Base-by-base conservation (phyloP, 1,140 invertebrate genomes). In the Pemphigus obesinymphae region DNA sequence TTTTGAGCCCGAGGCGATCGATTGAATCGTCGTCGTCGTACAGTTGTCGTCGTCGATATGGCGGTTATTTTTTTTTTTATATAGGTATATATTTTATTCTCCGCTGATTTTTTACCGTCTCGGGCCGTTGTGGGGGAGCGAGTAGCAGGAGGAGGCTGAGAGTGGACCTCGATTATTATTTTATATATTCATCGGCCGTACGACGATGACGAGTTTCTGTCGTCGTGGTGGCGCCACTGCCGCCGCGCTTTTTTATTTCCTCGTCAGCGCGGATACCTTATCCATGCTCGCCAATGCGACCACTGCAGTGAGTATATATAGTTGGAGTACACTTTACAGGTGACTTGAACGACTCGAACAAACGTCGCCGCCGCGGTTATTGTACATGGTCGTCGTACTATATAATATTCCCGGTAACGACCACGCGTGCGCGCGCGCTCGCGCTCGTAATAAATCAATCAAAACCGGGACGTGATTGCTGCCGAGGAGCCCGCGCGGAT, bases 401-500 rank as follows among this genome's bases (percentile, higher is more conserved):
- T 31, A 23, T 40, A 31, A 40, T 80, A 45, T 80, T 80, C 76
- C 37, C 55, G 53, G 76, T 80, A 80, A 40, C 48, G 48, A 58
- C 72, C 29, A 55, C 43, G 43, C 43, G 37, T 8, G 66, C 37
- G 37, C 37, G 37, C 37, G 29, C 23, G 23, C 72, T 31, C 48
- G 66, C n/a, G 40, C 37, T 17, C 23, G 76, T 63, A 80, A 80
- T 80, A 80, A 80, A 80, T 80, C 76, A 80, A 80, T 80, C 76
- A 80, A 63, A 80, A 80, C 23, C 48, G n/a, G 31, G 31, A 40
- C 48, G 70, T 48, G 70, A 50, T 73, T 31, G 45, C 70, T 34
- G 58, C 29, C 34, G n/a, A n/a, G n/a, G n/a, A n/a, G 58, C 3
- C 58, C 29, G 58, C 29, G 58, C 29, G 45, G 45, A 73, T 73